phyloP scores from a whole-genome alignment of 2,113 vertebrate species.

The Gavia stellata region DNA sequence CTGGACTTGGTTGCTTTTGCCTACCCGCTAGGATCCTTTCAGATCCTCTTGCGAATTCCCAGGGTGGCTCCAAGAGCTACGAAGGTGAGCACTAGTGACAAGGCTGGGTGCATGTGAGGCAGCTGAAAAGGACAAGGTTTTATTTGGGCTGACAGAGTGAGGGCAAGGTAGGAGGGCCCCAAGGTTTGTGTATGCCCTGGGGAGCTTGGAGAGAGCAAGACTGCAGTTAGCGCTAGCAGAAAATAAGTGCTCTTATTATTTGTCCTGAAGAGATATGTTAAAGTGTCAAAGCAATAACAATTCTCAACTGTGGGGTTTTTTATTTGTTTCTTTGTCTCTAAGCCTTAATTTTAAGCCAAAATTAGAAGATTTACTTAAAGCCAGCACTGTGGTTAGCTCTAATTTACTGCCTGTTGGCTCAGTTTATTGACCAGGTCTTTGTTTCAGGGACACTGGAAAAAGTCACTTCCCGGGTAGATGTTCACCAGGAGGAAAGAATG shows the following conservation, averaged over 20 bases:
- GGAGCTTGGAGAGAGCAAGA: not conserved
- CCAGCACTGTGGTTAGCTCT: not conserved
- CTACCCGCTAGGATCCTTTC: not conserved
- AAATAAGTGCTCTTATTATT: not conserved
- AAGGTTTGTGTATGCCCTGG: not conserved
- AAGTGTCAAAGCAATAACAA: not conserved
- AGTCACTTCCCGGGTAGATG: not conserved
- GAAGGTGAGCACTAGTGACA: not conserved
- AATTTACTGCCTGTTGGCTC: not conserved
- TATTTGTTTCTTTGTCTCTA: not conserved
- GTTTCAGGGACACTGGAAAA: not conserved
- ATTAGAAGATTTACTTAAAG: not conserved
- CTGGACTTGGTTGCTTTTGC: not conserved
- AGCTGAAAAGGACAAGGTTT: not conserved
- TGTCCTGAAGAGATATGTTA: not conserved
- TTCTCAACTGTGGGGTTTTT: not conserved
- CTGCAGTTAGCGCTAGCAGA: not conserved
- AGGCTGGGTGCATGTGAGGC: not conserved
- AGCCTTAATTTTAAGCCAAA: not conserved
- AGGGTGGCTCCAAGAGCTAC: not conserved
- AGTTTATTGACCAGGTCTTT: not conserved
- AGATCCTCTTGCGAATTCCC: not conserved
- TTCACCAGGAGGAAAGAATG: conserved; percentile 12
- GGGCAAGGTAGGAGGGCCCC: not conserved
- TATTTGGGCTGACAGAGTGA: not conserved